Percentiles rank a stretch among this genome's conserved stretches.
Evolutionary conservation across 1,140 invertebrate species (phyloP).

Genomic region (Nasonia longicornis): DNA sequence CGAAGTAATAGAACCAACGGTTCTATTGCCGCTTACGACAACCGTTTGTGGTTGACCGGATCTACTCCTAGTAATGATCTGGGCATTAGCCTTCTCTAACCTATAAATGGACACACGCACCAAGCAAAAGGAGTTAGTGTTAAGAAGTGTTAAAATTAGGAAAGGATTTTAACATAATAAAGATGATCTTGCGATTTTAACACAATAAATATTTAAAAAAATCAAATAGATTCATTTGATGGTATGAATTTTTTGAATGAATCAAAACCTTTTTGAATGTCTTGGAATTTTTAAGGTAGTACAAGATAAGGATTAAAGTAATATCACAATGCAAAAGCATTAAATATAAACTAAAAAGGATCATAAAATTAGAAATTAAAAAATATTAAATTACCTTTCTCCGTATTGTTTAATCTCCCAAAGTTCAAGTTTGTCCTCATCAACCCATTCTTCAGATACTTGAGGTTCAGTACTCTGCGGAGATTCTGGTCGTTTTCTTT

Average conservation of each 20-base stretch:
- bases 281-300: slow-evolving; percentile 11
- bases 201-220: background rate
- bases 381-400: slow-evolving; percentile 76
- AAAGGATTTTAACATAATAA: slow-evolving; percentile 50
- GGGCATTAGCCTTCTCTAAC: slow-evolving; percentile 75
- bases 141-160: slow-evolving; percentile 59
- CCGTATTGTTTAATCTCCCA: slow-evolving; percentile 98
- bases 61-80: slow-evolving; percentile 80
- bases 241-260: too few relatives aligned
- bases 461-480: slow-evolving; percentile 91
- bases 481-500: slow-evolving; percentile 90
- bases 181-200: background rate
- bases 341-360: slow-evolving; percentile 15
- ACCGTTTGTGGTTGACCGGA: slow-evolving; percentile 74
- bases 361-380: slow-evolving; percentile 15
- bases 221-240: background rate
- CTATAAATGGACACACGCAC: slow-evolving; percentile 69
- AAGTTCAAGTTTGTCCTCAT: slow-evolving; percentile 94
- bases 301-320: slow-evolving; percentile 11
- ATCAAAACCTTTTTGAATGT: too few relatives aligned
- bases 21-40: slow-evolving; percentile 54
- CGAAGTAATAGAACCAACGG: slow-evolving; percentile 49
- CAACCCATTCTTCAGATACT: slow-evolving; percentile 94
- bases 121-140: slow-evolving; percentile 64
- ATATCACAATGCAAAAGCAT: slow-evolving; percentile 18